Conservation (phyloP, 2,113 vertebrate species). For the Heterochromis multidens region DNA sequence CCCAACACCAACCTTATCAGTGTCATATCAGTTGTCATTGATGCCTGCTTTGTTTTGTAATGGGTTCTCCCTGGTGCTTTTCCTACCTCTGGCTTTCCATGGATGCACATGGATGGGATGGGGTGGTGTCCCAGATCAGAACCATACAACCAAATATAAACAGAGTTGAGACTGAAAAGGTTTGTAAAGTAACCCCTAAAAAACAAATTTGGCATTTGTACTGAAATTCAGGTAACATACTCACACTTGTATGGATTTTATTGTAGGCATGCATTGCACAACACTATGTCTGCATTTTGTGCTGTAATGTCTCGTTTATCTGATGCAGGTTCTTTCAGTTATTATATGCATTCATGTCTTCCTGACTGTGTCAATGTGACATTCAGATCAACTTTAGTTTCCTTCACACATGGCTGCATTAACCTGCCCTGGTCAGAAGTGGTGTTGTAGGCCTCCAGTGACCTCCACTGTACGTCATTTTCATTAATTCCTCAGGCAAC, state of each 20-base stretch:
- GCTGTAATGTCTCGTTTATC: background rate
- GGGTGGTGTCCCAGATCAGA: background rate
- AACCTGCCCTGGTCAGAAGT: background rate
- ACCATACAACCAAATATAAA: background rate
- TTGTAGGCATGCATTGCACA: background rate
- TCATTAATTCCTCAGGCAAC: background rate
- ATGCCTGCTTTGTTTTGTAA: background rate
- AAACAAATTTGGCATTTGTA: background rate
- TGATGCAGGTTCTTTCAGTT: background rate
- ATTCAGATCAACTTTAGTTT: background rate
- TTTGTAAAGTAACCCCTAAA: background rate
- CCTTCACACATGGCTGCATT: background rate
- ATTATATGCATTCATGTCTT: background rate
- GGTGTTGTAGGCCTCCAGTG: background rate
- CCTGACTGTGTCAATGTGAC: background rate
- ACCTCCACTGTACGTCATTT: background rate
- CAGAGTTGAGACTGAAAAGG: background rate
- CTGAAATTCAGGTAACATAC: rapidly evolving
- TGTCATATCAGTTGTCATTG: background rate
- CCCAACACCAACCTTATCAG: background rate
- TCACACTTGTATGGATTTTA: background rate
- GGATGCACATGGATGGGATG: background rate
- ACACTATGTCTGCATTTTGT: background rate
- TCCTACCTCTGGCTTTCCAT: rapidly evolving
- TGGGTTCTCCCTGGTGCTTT: background rate